phyloP scores from a whole-genome alignment of 2,113 vertebrate genomes.

The Lepus timidus region DNA sequence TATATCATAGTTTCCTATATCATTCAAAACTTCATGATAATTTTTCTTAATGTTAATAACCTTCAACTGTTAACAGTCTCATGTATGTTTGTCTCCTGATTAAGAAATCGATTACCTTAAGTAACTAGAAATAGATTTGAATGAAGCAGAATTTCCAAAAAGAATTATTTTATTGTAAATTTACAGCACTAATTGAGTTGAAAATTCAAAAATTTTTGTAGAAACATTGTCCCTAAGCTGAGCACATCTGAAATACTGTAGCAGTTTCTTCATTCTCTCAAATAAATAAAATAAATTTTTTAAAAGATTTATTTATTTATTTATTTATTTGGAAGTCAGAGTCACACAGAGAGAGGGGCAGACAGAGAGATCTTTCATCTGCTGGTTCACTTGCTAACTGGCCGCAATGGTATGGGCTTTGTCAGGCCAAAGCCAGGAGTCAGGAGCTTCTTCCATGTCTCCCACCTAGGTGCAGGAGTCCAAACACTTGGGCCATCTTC shows the following conservation, averaged over 20 bases:
- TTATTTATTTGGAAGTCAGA: no score
- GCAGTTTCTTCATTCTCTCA: no score
- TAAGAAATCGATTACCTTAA: constrained; percentile 7
- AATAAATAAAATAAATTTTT: no score
- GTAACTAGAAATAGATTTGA: constrained; percentile 13
- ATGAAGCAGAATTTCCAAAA: neutral
- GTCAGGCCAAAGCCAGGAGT: no score
- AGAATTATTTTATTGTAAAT: neutral
- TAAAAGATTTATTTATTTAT: no score
- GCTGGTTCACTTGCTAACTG: no score
- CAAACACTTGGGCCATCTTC: no score
- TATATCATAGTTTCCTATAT: constrained; percentile 8
- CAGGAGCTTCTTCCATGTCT: no score
- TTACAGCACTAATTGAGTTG: neutral
- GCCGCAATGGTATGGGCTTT: no score
- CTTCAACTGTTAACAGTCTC: neutral
- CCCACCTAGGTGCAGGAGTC: no score
- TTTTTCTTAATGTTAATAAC: neutral
- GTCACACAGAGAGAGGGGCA: no score
- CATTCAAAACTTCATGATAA: neutral
- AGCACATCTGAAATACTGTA: neutral
- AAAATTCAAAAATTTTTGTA: neutral
- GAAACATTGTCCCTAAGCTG: neutral
- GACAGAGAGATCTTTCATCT: no score
- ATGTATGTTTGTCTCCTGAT: neutral